phyloP scores from a whole-genome alignment of 2,113 vertebrate genomes.

The Neolamprologus devosi region DNA sequence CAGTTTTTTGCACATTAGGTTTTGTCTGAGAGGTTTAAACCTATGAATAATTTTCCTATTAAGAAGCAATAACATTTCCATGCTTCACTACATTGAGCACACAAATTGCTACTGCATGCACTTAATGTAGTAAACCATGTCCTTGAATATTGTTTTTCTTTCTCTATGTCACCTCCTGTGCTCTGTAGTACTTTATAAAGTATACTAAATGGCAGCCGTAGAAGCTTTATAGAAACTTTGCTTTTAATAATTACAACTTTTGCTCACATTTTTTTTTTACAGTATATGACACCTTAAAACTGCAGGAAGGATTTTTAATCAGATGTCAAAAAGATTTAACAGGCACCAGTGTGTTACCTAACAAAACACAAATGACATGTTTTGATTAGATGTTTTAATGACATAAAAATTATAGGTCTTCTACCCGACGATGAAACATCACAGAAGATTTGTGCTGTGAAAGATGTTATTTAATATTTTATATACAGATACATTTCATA shows the following conservation, averaged over 20 bases:
- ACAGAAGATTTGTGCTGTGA: neutral
- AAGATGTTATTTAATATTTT: neutral
- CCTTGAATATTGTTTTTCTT: neutral
- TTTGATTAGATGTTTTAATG: neutral
- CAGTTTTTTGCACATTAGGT: neutral
- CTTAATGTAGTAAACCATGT: neutral
- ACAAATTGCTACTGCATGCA: neutral
- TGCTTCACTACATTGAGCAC: neutral
- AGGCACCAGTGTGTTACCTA: neutral
- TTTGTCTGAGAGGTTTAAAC: neutral
- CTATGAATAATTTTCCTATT: neutral
- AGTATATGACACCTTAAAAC: neutral
- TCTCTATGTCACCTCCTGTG: neutral
- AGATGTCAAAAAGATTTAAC: neutral
- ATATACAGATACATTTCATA: neutral
- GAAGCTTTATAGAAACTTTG: neutral
- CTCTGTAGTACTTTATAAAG: neutral
- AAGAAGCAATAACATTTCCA: neutral
- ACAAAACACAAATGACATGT: neutral
- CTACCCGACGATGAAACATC: neutral
- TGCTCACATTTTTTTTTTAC: neutral
- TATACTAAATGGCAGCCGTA: neutral
- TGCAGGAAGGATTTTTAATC: neutral
- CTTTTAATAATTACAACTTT: neutral
- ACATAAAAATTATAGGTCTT: neutral